Evolutionary conservation across 2,888 invertebrate genomes (phyloP).

Genomic region (Xestia xanthographa): DNA sequence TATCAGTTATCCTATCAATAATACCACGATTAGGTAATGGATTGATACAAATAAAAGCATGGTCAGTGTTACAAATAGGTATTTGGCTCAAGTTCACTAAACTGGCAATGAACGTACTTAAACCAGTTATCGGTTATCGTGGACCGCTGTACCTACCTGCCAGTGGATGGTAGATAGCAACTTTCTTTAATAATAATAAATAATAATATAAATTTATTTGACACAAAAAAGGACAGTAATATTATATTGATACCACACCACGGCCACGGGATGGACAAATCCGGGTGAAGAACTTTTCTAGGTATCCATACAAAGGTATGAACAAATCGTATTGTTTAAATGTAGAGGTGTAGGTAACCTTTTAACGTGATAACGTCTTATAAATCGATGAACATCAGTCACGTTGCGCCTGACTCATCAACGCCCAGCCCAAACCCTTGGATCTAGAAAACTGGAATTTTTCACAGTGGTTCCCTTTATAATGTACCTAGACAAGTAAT

Average conservation of each 20-base stretch:
- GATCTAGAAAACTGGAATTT: too few species aligned
- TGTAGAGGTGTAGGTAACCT: slow-evolving; percentile 6
- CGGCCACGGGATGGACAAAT: neutral
- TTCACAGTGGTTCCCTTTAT: too few species aligned
- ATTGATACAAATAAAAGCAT: neutral
- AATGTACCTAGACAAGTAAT: too few species aligned
- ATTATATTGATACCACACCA: too few species aligned
- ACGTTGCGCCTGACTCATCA: too few species aligned
- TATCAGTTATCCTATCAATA: neutral
- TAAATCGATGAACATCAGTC: too few species aligned
- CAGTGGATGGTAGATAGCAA: neutral
- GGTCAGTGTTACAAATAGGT: neutral
- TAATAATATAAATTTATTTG: too few species aligned
- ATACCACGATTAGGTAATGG: neutral
- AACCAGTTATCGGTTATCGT: neutral
- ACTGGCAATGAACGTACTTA: neutral
- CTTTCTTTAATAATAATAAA: too few species aligned
- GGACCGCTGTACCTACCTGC: neutral
- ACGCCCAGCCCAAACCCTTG: too few species aligned
- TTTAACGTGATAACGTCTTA: too few species aligned
- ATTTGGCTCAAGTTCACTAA: slow-evolving; percentile 12
- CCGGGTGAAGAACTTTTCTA: neutral
- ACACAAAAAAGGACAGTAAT: too few species aligned
- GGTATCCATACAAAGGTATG: neutral
- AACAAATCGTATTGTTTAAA: slow-evolving; percentile 6